Percentiles rank a stretch among this genome's conserved stretches.
phyloP scores from a whole-genome alignment of 2,888 invertebrate genomes.

The Nephrotoma guestfalica region DNA sequence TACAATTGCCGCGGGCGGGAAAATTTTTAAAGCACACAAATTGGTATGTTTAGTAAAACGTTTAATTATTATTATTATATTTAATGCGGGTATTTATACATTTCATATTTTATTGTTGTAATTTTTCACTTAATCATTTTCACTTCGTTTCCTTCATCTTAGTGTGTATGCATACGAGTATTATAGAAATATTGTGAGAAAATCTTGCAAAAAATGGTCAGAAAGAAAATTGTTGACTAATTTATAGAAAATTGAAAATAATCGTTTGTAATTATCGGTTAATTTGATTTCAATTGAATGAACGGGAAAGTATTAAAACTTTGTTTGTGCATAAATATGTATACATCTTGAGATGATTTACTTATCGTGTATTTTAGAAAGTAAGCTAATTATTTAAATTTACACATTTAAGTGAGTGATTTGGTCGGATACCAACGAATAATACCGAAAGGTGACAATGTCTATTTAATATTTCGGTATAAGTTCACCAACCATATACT shows the following conservation, averaged over 20 bases:
- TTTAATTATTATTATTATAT: not conserved
- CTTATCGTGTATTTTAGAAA: not conserved
- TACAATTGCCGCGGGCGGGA: conserved; percentile 54
- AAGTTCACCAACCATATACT: too few species aligned
- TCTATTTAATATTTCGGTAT: too few species aligned
- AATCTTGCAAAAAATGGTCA: not conserved
- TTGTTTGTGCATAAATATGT: not conserved
- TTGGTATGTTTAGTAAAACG: conserved; percentile 31
- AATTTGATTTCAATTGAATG: not conserved
- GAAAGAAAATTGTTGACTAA: not conserved
- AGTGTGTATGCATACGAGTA: not conserved
- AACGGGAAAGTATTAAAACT: not conserved
- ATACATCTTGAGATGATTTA: not conserved
- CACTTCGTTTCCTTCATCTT: not conserved
- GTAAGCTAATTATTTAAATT: not conserved
- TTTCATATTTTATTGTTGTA: not conserved
- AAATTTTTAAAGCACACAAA: conserved; percentile 57
- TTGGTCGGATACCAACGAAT: not conserved
- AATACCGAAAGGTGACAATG: too few species aligned
- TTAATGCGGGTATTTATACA: not conserved
- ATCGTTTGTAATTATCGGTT: not conserved
- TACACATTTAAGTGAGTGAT: not conserved
- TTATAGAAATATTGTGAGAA: not conserved
- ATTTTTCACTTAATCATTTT: not conserved
- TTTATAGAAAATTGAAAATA: not conserved